phyloP scores from a whole-genome alignment of 2,797 vertebrate genomes.

The Myotis vivesi region DNA sequence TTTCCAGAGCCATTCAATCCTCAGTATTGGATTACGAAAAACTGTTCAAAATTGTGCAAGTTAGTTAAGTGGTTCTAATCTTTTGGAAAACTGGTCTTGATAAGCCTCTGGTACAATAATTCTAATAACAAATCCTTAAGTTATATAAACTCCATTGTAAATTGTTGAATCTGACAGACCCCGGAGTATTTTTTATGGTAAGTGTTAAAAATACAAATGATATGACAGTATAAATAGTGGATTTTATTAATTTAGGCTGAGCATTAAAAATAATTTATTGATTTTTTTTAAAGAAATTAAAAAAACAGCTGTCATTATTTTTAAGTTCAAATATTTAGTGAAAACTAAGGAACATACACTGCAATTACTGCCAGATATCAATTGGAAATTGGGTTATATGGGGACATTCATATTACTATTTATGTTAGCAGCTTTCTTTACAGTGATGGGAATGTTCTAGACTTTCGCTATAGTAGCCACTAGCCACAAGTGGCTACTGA shows the following conservation, averaged over 20 bases:
- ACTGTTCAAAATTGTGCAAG: background rate
- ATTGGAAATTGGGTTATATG: background rate
- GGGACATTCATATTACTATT: background rate
- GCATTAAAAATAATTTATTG: conserved; percentile 20
- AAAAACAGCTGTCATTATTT: background rate
- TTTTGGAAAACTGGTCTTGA: background rate
- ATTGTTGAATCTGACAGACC: background rate
- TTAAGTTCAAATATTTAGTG: background rate
- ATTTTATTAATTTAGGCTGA: background rate
- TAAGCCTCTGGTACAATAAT: background rate
- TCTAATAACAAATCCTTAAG: background rate
- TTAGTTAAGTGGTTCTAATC: background rate
- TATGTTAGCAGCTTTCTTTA: background rate
- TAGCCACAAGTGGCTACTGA: background rate
- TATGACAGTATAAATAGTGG: background rate
- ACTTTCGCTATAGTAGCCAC: background rate
- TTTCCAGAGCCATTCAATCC: background rate
- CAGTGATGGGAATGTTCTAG: background rate
- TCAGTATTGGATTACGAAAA: background rate
- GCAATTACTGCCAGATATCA: background rate
- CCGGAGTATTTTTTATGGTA: background rate
- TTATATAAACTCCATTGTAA: background rate
- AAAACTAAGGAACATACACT: background rate
- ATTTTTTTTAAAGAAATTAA: conserved; percentile 5
- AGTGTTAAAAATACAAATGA: background rate